Percentiles rank a stretch among this genome's conserved stretches.
Conservation (phyloP, 2,888 invertebrate species). For the Drosophila limbata region DNA sequence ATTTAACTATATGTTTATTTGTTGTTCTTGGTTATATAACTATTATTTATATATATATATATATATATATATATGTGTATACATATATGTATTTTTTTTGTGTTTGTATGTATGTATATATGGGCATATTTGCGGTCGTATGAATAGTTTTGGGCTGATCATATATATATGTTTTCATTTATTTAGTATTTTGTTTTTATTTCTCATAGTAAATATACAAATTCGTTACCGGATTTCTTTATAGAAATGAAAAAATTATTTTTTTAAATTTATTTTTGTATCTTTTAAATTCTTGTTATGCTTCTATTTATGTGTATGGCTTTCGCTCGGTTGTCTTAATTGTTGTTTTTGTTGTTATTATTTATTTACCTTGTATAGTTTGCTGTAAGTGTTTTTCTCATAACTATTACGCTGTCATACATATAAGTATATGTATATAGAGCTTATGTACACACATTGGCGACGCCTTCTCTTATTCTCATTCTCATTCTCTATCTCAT, state of each 20-base stretch:
- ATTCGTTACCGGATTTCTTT: constrained; percentile 79
- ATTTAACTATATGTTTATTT: constrained; percentile 80
- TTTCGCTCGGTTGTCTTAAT: constrained; percentile 46
- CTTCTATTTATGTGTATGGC: constrained; percentile 72
- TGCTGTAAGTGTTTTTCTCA: constrained; percentile 74
- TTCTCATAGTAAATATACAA: constrained; percentile 76
- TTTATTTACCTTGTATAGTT: constrained; percentile 77
- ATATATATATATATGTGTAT: constrained; percentile 35
- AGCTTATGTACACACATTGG: constrained; percentile 71
- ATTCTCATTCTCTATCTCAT: constrained; percentile 18
- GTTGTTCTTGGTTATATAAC: constrained; percentile 80
- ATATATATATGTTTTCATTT: constrained; percentile 39
- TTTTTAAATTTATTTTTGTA: constrained; percentile 29
- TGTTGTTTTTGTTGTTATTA: constrained; percentile 30
- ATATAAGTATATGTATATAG: constrained; percentile 54
- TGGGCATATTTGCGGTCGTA: constrained; percentile 57
- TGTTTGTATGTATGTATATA: constrained; percentile 45
- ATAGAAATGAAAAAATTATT: constrained; percentile 77
- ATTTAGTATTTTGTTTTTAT: constrained; percentile 22
- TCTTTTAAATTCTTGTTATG: constrained; percentile 71
- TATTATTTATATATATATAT: constrained; percentile 63
- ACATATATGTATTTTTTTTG: constrained; percentile 39
- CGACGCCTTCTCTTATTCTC: constrained; percentile 28
- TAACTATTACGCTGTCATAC: constrained; percentile 52
- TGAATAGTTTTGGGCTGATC: constrained; percentile 49